These are phyloP conservation scores for Kryphioiulus occultus DNA, from an alignment of 2,888 invertebrate species.

Conservation along the genomic window DNA sequence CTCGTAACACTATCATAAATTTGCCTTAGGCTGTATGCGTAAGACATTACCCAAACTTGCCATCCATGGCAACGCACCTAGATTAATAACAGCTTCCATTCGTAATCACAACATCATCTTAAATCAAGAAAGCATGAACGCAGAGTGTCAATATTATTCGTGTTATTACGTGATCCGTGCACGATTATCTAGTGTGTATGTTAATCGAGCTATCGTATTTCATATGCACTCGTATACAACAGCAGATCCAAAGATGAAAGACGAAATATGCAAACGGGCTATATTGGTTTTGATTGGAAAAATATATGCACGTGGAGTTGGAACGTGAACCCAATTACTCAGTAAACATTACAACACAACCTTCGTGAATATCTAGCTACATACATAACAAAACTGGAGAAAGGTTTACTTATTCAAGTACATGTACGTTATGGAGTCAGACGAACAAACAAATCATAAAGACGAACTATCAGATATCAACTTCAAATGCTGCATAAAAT, in stretches of 20 bases:
- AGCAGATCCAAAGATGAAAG: background rate
- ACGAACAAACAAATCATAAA: too few relatives aligned
- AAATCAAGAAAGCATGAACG: constrained; percentile 6
- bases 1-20: background rate
- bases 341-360: background rate
- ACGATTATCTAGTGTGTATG: background rate
- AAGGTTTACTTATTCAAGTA: background rate
- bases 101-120: constrained; percentile 12
- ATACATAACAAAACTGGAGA: background rate
- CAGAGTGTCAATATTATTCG: constrained; percentile 4
- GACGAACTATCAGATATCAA: too few relatives aligned
- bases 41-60: background rate
- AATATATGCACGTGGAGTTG: background rate
- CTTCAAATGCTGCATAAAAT: too few relatives aligned
- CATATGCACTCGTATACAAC: background rate
- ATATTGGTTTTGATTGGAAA: constrained; percentile 11
- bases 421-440: too few relatives aligned
- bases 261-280: background rate
- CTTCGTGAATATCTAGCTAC: background rate
- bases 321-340: background rate
- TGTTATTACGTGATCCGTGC: background rate
- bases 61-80: background rate
- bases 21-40: background rate
- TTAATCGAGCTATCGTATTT: background rate
- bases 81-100: background rate